These are phyloP conservation scores for Hirudinaria manillensis DNA, from an alignment of 2,888 invertebrate species.

Conservation along the genomic window DNA sequence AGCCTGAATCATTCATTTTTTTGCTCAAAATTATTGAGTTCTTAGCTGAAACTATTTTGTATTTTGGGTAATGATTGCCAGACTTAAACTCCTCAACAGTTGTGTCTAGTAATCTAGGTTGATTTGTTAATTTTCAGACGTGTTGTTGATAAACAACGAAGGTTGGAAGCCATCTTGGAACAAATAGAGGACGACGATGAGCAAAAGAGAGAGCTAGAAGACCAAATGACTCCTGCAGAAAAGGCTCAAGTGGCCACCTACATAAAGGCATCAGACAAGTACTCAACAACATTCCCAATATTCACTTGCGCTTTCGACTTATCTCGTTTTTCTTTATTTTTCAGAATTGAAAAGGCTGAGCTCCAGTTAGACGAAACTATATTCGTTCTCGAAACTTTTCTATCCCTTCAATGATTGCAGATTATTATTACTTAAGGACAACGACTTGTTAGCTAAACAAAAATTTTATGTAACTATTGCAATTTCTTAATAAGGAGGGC, in stretches of 20 bases:
- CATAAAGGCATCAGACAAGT: conserved; percentile 6
- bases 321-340: not conserved
- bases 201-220: conserved; percentile 12
- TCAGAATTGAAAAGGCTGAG: conserved; percentile 21
- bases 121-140: conserved; percentile 7
- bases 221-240: conserved; percentile 21
- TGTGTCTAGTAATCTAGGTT: not conserved
- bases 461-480: too few relatives aligned
- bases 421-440: not conserved
- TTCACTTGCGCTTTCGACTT: not conserved
- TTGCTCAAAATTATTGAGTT: not conserved
- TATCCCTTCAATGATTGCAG: not conserved
- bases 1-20: not conserved
- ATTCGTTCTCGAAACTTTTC: conserved; percentile 14
- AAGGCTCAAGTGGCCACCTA: conserved; percentile 7
- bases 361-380: conserved; percentile 19
- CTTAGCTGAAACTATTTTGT: not conserved
- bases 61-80: not conserved
- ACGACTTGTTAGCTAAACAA: not conserved
- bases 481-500: too few relatives aligned
- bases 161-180: not conserved
- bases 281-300: not conserved
- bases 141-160: conserved; percentile 6
- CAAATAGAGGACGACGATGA: conserved; percentile 12
- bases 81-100: not conserved